A percentile compares a stretch with the other conserved stretches of the same genome.
phyloP scores from a whole-genome alignment of 2,888 invertebrate species.

The Idaea biselata region DNA sequence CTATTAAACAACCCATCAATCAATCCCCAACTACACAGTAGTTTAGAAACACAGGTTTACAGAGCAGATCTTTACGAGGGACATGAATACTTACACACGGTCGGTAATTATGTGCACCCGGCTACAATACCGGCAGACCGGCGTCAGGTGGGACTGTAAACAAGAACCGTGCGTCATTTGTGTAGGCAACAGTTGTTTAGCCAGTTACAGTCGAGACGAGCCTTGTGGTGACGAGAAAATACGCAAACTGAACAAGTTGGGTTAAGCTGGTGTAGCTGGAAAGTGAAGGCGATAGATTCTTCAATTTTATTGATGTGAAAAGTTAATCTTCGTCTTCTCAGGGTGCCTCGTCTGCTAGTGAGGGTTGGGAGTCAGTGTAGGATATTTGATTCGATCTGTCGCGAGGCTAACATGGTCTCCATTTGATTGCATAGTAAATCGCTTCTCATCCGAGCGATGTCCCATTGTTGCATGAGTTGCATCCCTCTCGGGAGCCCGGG shows the following conservation, averaged over 20 bases:
- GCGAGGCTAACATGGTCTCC: no score
- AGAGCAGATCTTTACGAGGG: neutral
- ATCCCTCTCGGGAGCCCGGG: no score
- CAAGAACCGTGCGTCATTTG: slow-evolving; percentile 30
- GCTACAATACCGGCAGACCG: slow-evolving; percentile 14
- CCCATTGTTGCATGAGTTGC: no score
- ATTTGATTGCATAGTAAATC: no score
- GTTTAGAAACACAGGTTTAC: neutral
- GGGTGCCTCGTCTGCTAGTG: no score
- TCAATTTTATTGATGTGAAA: no score
- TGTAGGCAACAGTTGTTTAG: slow-evolving; percentile 14
- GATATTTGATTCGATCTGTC: no score
- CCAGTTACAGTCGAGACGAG: slow-evolving; percentile 10
- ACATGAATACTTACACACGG: neutral
- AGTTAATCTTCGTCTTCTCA: no score
- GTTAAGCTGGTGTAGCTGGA: no score
- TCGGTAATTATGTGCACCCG: slow-evolving; percentile 11
- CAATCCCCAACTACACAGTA: neutral
- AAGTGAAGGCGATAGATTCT: no score
- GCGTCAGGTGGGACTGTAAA: slow-evolving; percentile 38
- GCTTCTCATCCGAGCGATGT: no score
- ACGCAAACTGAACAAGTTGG: neutral
- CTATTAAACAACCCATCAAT: neutral
- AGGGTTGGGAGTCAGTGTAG: no score
- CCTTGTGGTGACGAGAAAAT: neutral